Evolutionary conservation across 2,113 vertebrate genomes (phyloP).

Genomic region (Spermophilus dauricus): DNA sequence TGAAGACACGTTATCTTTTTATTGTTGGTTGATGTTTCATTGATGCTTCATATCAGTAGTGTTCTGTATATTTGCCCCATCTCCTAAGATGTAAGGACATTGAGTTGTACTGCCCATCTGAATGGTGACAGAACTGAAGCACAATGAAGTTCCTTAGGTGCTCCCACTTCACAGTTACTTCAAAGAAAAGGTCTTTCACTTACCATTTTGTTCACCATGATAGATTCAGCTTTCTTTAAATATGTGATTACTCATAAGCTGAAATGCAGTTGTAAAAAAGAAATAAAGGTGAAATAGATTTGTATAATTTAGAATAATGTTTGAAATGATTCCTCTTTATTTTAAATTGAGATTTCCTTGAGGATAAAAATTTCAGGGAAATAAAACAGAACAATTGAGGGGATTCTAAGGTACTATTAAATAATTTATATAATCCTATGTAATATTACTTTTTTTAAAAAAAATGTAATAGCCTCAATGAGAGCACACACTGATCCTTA

Average conservation of each 20-base stretch:
- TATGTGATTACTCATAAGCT: neutral
- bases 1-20: slow-evolving; percentile 1
- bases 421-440: neutral
- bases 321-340: neutral
- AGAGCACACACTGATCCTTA: neutral
- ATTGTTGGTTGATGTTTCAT: slow-evolving; percentile 33
- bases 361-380: neutral
- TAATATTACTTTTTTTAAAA: neutral
- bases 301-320: neutral
- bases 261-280: neutral
- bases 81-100: neutral
- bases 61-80: neutral
- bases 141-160: neutral
- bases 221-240: neutral
- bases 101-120: neutral
- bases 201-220: neutral
- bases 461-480: neutral
- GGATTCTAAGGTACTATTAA: neutral
- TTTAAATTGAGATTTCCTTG: neutral
- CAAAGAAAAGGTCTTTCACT: neutral
- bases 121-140: neutral
- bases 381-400: neutral
- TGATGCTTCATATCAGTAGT: slow-evolving; percentile 2
- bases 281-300: neutral
- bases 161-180: neutral